A percentile compares a stretch with the other conserved stretches of the same genome.
phyloP scores from a whole-genome alignment of 2,797 vertebrate genomes.

The Galago senegalensis region DNA sequence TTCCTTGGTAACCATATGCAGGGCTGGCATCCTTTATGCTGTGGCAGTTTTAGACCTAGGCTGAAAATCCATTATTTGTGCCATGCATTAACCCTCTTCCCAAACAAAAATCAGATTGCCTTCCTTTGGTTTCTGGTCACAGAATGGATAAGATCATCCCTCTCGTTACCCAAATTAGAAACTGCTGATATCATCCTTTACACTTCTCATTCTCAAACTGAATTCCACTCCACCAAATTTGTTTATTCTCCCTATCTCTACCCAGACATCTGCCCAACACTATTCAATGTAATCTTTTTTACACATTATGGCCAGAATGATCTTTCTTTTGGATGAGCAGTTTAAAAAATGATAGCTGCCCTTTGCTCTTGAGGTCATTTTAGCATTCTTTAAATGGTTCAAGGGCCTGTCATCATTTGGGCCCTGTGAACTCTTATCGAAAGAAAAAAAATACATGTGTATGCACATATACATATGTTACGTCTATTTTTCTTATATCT shows the following conservation, averaged over 20 bases:
- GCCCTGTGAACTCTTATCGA: background rate
- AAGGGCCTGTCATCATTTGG: background rate
- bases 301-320: background rate
- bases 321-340: background rate
- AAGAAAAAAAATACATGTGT: background rate
- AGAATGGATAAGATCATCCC: background rate
- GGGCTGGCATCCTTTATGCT: background rate
- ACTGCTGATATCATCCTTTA: background rate
- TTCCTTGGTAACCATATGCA: background rate
- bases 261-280: background rate
- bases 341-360: background rate
- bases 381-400: background rate
- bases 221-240: background rate
- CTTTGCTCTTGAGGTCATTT: background rate
- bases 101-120: background rate
- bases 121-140: background rate
- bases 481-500: background rate
- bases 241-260: background rate
- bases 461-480: background rate
- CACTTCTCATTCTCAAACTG: background rate
- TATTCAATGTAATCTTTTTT: background rate
- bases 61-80: background rate
- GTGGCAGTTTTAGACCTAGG: background rate
- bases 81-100: background rate
- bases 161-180: background rate